Percentiles rank a stretch among this genome's conserved stretches.
Conservation (phyloP, 2,888 invertebrate genomes). For the Amphipyra tragopoginis region DNA sequence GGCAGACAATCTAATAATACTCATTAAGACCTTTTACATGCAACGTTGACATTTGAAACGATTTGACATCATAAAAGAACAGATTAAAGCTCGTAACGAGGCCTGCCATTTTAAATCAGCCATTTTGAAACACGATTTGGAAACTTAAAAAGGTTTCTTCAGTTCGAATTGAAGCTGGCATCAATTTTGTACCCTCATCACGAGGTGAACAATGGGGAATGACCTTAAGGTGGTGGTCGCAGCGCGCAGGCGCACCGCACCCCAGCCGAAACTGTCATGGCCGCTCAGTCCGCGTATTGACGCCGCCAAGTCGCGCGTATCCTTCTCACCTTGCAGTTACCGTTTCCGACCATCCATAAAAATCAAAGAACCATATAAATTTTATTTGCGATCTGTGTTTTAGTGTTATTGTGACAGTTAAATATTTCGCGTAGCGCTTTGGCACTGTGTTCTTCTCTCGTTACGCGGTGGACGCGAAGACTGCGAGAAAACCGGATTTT, state of each 20-base stretch:
- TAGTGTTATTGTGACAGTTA: constrained; percentile 63
- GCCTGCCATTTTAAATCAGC: constrained; percentile 55
- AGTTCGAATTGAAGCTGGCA: constrained; percentile 62
- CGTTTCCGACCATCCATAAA: constrained; percentile 48
- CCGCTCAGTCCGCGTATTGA: constrained; percentile 86
- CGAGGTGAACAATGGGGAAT: constrained; percentile 80
- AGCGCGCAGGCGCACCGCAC: constrained; percentile 79
- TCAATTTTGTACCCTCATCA: constrained; percentile 66
- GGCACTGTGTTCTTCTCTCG: constrained; percentile 48
- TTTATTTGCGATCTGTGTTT: constrained; percentile 52
- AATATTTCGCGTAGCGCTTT: constrained; percentile 35
- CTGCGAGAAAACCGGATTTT: constrained; percentile 70
- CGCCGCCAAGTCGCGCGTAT: constrained; percentile 76
- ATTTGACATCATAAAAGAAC: constrained; percentile 52
- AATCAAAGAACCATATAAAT: constrained; percentile 49
- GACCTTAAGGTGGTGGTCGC: constrained; percentile 73
- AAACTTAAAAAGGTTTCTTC: constrained; percentile 74
- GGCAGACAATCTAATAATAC: constrained; percentile 40
- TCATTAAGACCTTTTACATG: constrained; percentile 43
- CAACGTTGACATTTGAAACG: constrained; percentile 43
- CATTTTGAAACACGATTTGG: constrained; percentile 62
- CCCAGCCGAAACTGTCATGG: constrained; percentile 85
- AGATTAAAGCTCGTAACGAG: constrained; percentile 51
- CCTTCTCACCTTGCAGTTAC: constrained; percentile 36
- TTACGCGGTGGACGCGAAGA: constrained; percentile 52